Percentiles rank a stretch among this genome's conserved stretches.
phyloP scores from a whole-genome alignment of 2,113 vertebrate species.

The sheep (Ovis aries) region ARS-UI_Ramb_v3.0 NC_056073.1:24970501-24971000 shows the following conservation, averaged over 20 bases:
- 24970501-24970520: not conserved
- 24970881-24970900: not conserved
- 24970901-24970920: not conserved
- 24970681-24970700: not conserved
- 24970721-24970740: not conserved
- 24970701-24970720: not conserved
- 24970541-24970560: not conserved
- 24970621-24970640: not conserved
- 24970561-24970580: not conserved
- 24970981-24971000: not conserved
- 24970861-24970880: not conserved
- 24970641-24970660: not conserved
- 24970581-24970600: not conserved
- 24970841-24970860: not conserved
- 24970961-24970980: not conserved
- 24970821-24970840: not conserved
- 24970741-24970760: not conserved
- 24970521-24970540: not conserved
- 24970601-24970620: not conserved
- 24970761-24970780: not conserved
- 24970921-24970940: not conserved
- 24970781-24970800: not conserved
- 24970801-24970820: not conserved
- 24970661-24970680: not conserved
- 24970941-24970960: not conserved